Base-by-base conservation (phyloP, 1,140 invertebrate species). In the Oedothorax gibbosus region DNA sequence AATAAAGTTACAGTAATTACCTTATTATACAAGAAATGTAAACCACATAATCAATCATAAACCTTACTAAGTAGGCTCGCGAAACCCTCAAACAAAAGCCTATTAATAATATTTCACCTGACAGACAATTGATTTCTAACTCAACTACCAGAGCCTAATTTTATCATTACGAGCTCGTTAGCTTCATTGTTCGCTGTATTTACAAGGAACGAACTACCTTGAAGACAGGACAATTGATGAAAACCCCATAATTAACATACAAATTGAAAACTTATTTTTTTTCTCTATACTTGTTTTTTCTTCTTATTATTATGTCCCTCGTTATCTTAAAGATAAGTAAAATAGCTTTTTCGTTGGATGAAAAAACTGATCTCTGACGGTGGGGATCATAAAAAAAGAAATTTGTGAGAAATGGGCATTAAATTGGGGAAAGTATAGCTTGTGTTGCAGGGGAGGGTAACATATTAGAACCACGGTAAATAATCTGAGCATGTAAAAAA, bases 241-340 rank as follows among this genome's bases (percentile, higher is more conserved):
- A 81, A 50, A 68, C 66, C 35, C 35, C n/a, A 50, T 71, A 81
- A 81, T 81, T 82, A 72, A 69, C 79, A 82, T 82, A 57, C 79
- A 82, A 82, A 82, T 82, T 82, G 69, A 82, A 82, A 82, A 82
- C 51, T 20, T 57, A 51, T 72, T 72, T 82, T 78, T 82, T 82
- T 69, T 56, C 0, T n/a, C 7, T 15, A 14, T 14, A 10, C 77
- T 50, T 14, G 11, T 54, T 66, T 66, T 56, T 62, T 51, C 64
- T 62, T 49, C 64, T 6, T 50, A 15, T 9, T n/a, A 12, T 68
- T 21, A 14, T 18, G n/a, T n/a, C 9, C 21, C 60, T 57, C 66
- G 20, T 66, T 71, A 81, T 81, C 66, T 71, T 81, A 71, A 81
- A 14, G 20, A 57, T 75, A 12, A 21, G 60, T 21, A 57, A 51